These are phyloP conservation scores for Solea senegalensis DNA, from an alignment of 2,113 vertebrate species.

Conservation along the genomic window DNA sequence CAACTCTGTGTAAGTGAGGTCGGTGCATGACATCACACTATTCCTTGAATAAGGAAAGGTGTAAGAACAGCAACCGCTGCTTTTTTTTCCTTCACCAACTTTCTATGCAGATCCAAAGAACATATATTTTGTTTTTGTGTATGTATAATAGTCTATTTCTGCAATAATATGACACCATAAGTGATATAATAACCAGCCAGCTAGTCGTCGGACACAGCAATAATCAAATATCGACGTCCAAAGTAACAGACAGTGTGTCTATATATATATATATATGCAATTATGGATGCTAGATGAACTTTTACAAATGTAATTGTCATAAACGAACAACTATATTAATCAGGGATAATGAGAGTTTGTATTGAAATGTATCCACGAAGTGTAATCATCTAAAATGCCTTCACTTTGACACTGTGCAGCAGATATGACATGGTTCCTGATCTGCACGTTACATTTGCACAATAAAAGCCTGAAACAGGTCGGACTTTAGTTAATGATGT, in stretches of 20 bases:
- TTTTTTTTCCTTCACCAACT: slow-evolving; percentile 3
- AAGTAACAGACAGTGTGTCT: slow-evolving; percentile 7
- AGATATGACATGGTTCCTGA: slow-evolving; percentile 18
- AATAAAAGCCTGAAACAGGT: slow-evolving; percentile 40
- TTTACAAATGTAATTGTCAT: slow-evolving; percentile 17
- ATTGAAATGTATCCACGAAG: slow-evolving; percentile 3
- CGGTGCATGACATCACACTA: not conserved
- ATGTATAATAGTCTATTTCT: slow-evolving; percentile 12
- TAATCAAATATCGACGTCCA: slow-evolving; percentile 30
- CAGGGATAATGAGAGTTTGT: slow-evolving; percentile 34
- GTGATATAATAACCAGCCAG: slow-evolving; percentile 4
- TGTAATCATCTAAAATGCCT: slow-evolving; percentile 2
- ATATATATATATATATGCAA: slow-evolving; percentile 52
- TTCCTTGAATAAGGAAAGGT: too few relatives aligned
- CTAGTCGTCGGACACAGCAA: slow-evolving; percentile 42
- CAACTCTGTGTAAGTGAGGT: slow-evolving; percentile 87
- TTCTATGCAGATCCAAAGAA: slow-evolving; percentile 67
- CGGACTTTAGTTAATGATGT: slow-evolving; percentile 12
- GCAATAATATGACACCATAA: slow-evolving; percentile 42
- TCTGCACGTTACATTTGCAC: slow-evolving; percentile 32
- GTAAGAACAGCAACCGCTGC: slow-evolving; percentile 1
- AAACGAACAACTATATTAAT: slow-evolving; percentile 29
- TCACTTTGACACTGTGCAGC: slow-evolving; percentile 12
- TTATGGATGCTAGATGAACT: slow-evolving; percentile 24
- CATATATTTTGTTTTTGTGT: not conserved